Evolutionary conservation across 64 coral and sea anemone genomes (phyloP).

Genomic region (Stichodactyla mertensii): DNA sequence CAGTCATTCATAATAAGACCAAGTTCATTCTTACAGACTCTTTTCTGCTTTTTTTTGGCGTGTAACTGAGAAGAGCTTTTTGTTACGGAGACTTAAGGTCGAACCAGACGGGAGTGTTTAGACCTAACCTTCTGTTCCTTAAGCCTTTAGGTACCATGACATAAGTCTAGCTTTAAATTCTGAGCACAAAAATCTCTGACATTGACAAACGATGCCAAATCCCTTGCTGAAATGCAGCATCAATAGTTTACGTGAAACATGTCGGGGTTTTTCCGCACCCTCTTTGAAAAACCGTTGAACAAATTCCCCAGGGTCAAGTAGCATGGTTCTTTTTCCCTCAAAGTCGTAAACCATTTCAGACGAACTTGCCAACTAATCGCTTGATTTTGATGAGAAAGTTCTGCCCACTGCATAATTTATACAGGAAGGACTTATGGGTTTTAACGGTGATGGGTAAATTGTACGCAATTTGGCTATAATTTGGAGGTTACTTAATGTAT

Average conservation of each 20-base stretch:
- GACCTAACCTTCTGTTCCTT: neutral
- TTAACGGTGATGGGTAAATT: neutral
- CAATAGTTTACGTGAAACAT: neutral
- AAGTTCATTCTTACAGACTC: neutral
- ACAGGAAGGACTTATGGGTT: slow-evolving; percentile 11
- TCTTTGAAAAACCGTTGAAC: slow-evolving; percentile 15
- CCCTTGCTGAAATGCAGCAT: neutral
- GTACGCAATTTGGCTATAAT: slow-evolving; percentile 10
- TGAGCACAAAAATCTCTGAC: neutral
- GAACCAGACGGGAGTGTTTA: neutral
- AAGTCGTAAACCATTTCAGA: neutral
- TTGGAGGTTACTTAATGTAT: slow-evolving; percentile 14
- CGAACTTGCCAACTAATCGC: neutral
- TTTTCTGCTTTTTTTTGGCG: neutral
- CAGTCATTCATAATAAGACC: neutral
- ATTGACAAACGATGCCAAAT: neutral
- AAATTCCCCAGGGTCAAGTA: slow-evolving; percentile 6
- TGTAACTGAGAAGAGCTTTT: neutral
- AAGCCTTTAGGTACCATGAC: neutral
- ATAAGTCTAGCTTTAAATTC: neutral
- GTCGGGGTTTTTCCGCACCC: slow-evolving; percentile 13
- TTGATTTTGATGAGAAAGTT: neutral
- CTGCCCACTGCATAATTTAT: slow-evolving; percentile 9
- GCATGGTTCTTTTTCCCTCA: neutral
- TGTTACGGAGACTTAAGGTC: neutral